phyloP scores from a whole-genome alignment of 2,888 invertebrate genomes.

The Campopleginae sp. region DNA sequence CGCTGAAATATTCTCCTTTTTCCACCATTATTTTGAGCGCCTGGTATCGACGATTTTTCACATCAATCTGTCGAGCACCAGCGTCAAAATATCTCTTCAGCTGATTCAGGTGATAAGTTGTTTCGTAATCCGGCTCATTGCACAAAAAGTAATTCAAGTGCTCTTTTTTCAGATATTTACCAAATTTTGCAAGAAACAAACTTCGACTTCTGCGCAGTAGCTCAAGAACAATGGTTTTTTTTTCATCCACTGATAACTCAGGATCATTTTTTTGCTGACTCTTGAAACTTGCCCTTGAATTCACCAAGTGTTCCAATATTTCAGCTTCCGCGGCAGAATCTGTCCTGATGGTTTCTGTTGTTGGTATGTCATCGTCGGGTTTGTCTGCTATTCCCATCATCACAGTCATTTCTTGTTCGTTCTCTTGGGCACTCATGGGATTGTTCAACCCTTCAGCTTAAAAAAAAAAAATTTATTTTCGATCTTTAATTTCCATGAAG shows the following conservation, averaged over 20 bases:
- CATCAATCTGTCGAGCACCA: conserved; percentile 85
- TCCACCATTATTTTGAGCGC: conserved; percentile 91
- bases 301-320: conserved; percentile 87
- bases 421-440: conserved; percentile 44
- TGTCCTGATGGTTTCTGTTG: conserved; percentile 22
- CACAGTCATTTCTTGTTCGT: conserved; percentile 36
- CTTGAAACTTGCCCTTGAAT: conserved; percentile 86
- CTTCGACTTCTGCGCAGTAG: conserved; percentile 88
- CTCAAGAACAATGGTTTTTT: conserved; percentile 88
- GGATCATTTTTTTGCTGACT: conserved; percentile 93
- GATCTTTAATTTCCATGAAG: too few relatives aligned
- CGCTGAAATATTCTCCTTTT: conserved; percentile 93
- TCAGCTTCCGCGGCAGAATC: conserved; percentile 83
- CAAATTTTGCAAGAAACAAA: conserved; percentile 91
- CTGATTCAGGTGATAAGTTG: conserved; percentile 88
- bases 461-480: conserved; percentile 2
- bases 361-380: conserved; percentile 33
- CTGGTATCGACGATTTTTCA: conserved; percentile 93
- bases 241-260: conserved; percentile 89
- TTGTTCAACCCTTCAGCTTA: background rate
- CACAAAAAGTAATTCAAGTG: conserved; percentile 90
- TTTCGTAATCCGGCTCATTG: conserved; percentile 85
- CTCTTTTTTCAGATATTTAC: conserved; percentile 88
- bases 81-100: conserved; percentile 86
- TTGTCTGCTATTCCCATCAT: background rate